A percentile compares a stretch with the other conserved stretches of the same genome.
Evolutionary conservation across 2,888 invertebrate genomes (phyloP).

Genomic region (Oxystoma pomonae): DNA sequence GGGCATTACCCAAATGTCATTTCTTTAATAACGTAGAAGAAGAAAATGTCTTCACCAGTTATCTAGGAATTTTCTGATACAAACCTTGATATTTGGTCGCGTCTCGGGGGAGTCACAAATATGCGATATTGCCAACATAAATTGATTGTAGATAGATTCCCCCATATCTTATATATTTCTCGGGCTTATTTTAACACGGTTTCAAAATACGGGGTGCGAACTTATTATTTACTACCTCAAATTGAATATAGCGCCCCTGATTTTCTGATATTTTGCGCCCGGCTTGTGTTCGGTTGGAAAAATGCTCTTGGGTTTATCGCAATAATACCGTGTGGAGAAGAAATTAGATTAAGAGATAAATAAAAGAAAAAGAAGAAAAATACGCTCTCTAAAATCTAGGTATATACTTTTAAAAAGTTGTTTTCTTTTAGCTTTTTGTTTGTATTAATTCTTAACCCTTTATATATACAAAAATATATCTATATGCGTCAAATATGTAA

Average conservation of each 20-base stretch:
- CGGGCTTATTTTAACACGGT: slow-evolving; percentile 43
- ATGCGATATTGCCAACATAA: slow-evolving; percentile 49
- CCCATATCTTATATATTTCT: slow-evolving; percentile 42
- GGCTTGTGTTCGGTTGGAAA: background rate
- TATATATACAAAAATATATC: too few species aligned
- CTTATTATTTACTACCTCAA: slow-evolving; percentile 40
- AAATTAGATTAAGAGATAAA: background rate
- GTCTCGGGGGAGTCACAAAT: slow-evolving; percentile 48
- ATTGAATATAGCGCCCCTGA: slow-evolving; percentile 25
- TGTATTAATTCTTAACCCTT: too few species aligned
- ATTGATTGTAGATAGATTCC: slow-evolving; percentile 48
- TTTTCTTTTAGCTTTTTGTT: too few species aligned
- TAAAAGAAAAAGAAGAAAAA: too few species aligned
- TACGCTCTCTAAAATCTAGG: too few species aligned
- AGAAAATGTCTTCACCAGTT: too few species aligned
- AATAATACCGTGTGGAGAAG: background rate
- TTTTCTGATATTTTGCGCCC: background rate
- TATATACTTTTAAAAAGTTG: too few species aligned
- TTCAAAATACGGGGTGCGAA: slow-evolving; percentile 42
- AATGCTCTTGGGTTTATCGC: background rate
- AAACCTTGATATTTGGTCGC: slow-evolving; percentile 39
- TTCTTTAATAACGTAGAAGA: too few species aligned
- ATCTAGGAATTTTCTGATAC: background rate
- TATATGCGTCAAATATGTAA: too few species aligned
- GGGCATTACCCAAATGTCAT: too few species aligned